Evolutionary conservation across 2,888 invertebrate genomes (phyloP), one percentile per base, ranked within the genome.

Genomic region (Aquatica leii): DNA sequence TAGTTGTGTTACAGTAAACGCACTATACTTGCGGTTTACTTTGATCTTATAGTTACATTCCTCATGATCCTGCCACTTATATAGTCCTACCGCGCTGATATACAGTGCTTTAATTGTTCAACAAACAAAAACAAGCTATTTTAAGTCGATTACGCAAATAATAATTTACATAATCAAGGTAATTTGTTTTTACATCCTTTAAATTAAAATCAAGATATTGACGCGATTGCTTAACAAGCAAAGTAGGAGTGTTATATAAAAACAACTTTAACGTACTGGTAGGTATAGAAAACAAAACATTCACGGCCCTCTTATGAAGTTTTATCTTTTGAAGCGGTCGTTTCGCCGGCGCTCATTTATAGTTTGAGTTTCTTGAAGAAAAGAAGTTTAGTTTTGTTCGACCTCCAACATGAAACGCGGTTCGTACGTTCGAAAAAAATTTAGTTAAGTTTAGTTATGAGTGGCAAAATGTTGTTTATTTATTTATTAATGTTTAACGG

Each of bases 21-120:
- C 34, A 59, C 69, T 72, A 68, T 70, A 70, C 62, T 55, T 57
- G 73, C 78, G 74, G 71, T 66, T 56, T 55, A 52, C 76, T 78
- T 78, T 78, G 78, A 78, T 78, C 76, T 76, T 70, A 68, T 73
- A 75, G 74, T 74, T 75, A 77, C 78, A 78, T 78, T 78, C 78
- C 77, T 77, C 72, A 70, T 75, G 74, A 77, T 71, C 71, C 74
- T 73, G 74, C 73, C 73, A 73, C 73, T 73, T 74, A 76, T 64
- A 65, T 67, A 71, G 66, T 59, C 46, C 57, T 62, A 69, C 69
- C 71, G 59, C 35, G n/a, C n/a, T n/a, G n/a, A n/a, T n/a, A n/a
- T n/a, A n/a, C n/a, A n/a, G n/a, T 60, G 53, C 69, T 64, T 71
- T 68, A 59, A 71, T 24, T 14, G 21, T 43, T 34, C 12, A n/a